Evolutionary conservation across 1,140 invertebrate species (phyloP).

Genomic region (Aphaenogaster ashmeadi): DNA sequence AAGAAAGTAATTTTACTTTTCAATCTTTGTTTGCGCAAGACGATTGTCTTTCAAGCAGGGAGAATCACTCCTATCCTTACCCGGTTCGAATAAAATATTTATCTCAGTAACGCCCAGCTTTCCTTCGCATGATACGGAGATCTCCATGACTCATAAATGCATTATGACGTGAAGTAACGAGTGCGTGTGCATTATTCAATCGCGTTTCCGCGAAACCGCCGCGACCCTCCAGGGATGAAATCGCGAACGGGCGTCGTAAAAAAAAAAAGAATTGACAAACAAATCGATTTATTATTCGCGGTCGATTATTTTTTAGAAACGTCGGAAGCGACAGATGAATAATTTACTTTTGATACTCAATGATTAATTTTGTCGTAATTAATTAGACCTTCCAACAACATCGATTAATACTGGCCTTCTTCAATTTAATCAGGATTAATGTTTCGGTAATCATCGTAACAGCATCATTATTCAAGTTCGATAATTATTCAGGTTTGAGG

Average conservation of each 20-base stretch:
- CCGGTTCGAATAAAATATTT: constrained; percentile 23
- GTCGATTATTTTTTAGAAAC: not conserved
- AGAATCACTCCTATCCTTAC: not conserved
- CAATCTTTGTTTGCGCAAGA: not conserved
- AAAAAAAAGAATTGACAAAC: not conserved
- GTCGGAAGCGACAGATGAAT: not conserved
- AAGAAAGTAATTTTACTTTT: not conserved
- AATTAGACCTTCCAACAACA: not conserved
- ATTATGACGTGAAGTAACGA: constrained; percentile 38
- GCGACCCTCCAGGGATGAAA: constrained; percentile 1
- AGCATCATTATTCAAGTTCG: not conserved
- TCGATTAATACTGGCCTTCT: not conserved
- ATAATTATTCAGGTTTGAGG: not conserved
- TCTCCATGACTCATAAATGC: constrained; percentile 46
- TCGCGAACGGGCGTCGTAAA: too few species aligned
- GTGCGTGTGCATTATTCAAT: constrained; percentile 52
- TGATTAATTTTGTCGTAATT: not conserved
- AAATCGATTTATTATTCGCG: not conserved
- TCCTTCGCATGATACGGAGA: not conserved
- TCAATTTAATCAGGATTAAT: not conserved
- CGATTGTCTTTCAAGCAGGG: not conserved
- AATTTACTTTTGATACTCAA: not conserved
- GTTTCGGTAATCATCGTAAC: not conserved
- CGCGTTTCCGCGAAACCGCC: constrained; percentile 10
- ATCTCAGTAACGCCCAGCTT: not conserved